phyloP scores from a whole-genome alignment of 1,140 invertebrate species.

The Physella acuta region DNA sequence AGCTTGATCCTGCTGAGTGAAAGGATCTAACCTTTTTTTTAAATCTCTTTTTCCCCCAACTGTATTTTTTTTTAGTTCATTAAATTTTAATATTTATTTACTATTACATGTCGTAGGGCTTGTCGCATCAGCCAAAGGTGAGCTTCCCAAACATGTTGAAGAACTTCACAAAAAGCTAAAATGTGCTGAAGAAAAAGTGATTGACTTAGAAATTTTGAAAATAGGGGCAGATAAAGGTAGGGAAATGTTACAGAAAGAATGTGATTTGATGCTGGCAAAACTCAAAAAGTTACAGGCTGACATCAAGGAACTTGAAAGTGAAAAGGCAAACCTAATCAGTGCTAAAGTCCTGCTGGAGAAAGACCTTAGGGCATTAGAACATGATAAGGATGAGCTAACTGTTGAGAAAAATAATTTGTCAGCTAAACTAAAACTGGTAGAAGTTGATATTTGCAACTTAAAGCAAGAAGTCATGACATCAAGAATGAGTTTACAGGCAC shows the following conservation, averaged over 20 bases:
- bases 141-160: constrained; percentile 18
- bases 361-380: not conserved
- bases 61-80: not conserved
- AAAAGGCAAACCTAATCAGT: not conserved
- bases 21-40: not conserved
- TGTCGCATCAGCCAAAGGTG: constrained; percentile 1
- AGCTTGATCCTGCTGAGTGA: not conserved
- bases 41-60: not conserved
- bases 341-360: not conserved
- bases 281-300: not conserved
- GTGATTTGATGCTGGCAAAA: not conserved
- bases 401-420: not conserved
- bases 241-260: constrained; percentile 10
- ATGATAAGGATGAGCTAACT: not conserved
- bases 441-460: not conserved
- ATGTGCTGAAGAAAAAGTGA: constrained; percentile 10
- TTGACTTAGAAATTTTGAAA: constrained; percentile 17
- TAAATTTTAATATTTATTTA: not conserved
- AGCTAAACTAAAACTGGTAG: not conserved
- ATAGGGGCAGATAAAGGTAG: constrained; percentile 15
- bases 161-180: constrained; percentile 7
- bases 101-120: not conserved
- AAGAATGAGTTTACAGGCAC: too few relatives aligned
- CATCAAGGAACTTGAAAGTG: not conserved
- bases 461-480: too few relatives aligned